Evolutionary conservation across 2,797 vertebrate genomes (phyloP), one percentile per base, ranked within the genome.

Genomic region (Lophotriccus pileatus): DNA sequence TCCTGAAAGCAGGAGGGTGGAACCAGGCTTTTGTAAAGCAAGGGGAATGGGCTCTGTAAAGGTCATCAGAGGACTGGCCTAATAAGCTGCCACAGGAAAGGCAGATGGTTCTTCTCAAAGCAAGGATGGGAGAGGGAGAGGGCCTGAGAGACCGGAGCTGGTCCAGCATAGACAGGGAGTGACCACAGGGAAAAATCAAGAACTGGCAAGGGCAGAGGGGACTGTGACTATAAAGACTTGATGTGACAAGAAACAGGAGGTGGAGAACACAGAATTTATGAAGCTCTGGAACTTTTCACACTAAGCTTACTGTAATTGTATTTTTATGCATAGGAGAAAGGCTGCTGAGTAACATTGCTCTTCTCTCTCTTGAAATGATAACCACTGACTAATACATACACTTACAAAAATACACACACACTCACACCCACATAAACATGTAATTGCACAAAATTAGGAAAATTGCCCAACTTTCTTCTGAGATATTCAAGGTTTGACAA

Each of bases 91-190:
- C 2, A 1, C 23, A 18, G 83, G 46, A 78, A 23, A 43, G 62
- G n/a, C 50, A 50, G 39, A 15, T 9, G 34, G 24, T 34, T 4
- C 72, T 59, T 70, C 41, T 43, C 32, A 14, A 27, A 50, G 67
- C 6, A 7, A 58, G 46, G 27, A 30, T 0, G 1, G 49, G 80
- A 75, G 56, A 73, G 34, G 39, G 37, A 37, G n/a, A 41, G 14
- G 14, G 9, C 70, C 36, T 37, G 3, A 4, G 49, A 72, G 47
- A 32, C 49, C 14, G 2, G 17, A 63, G 23, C 37, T 64, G 60
- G 36, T n/a, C 6, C 11, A 5, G 44, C 49, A 30, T 44, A 18
- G 56, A 4, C 0, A 0, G 19, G 24, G 47, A 39, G 12, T 39
- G 39, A 37, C 80, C n/a, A 3, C 6, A 24, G 66, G 32, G 56